Conservation (phyloP, 2,797 vertebrate genomes). For the Oreochromis mossambicus region DNA sequence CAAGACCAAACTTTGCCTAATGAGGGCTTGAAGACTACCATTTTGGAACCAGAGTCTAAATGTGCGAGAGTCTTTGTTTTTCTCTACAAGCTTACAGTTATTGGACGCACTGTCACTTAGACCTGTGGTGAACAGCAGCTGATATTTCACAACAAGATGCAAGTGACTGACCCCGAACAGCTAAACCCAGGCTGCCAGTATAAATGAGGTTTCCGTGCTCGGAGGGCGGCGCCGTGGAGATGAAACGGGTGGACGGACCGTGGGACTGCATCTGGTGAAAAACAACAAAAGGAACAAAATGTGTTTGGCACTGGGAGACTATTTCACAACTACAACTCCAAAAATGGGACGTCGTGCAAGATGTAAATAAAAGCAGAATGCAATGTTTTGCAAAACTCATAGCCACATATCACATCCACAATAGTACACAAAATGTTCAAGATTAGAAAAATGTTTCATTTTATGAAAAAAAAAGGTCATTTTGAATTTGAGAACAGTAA, state of each 20-base stretch:
- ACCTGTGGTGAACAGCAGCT: not conserved
- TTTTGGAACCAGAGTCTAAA: not conserved
- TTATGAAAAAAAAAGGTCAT: not conserved
- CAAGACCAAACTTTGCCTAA: not conserved
- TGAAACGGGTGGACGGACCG: not conserved
- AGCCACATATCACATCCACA: not conserved
- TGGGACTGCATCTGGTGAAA: not conserved
- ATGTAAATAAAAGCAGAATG: not conserved
- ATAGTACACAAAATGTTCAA: not conserved
- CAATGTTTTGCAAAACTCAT: not conserved
- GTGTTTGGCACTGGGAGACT: not conserved
- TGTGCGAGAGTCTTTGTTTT: not conserved
- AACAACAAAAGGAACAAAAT: not conserved
- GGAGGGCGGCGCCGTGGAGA: not conserved
- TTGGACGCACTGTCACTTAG: not conserved
- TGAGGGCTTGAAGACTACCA: not conserved
- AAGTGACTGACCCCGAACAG: conserved; percentile 53
- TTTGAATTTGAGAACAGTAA: not conserved
- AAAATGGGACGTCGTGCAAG: not conserved
- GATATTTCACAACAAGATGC: not conserved
- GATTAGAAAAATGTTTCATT: not conserved
- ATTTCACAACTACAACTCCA: not conserved
- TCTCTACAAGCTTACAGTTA: not conserved
- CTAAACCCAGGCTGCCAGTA: conserved; percentile 55
- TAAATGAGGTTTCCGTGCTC: conserved; percentile 69